Evolutionary conservation across 1,140 invertebrate species (phyloP).

Genomic region (Procambarus clarkii): DNA sequence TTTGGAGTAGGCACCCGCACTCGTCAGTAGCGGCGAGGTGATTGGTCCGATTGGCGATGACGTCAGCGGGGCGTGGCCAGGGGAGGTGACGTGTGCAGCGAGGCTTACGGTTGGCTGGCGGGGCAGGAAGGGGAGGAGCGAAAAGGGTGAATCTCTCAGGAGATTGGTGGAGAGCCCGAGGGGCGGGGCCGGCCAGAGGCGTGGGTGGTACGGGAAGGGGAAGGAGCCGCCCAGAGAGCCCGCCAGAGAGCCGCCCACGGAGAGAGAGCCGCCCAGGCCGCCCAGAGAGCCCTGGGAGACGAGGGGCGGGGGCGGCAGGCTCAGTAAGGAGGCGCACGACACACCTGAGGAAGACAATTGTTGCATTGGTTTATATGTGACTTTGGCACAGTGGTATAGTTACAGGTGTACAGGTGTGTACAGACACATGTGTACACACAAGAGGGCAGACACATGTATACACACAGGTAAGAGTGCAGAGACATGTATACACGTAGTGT

Average conservation of each 20-base stretch:
- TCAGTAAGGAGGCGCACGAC: constrained; percentile 35
- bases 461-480: too few species aligned
- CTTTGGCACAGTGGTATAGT: background rate
- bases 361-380: background rate
- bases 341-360: background rate
- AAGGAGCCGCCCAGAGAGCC: constrained; percentile 56
- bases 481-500: too few species aligned
- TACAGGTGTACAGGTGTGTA: background rate
- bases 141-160: constrained; percentile 53
- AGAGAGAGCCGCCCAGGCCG: constrained; percentile 32
- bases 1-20: constrained; percentile 61
- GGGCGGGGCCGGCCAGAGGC: constrained; percentile 58
- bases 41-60: constrained; percentile 64
- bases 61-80: constrained; percentile 60
- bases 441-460: background rate
- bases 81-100: constrained; percentile 49
- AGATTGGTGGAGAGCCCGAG: constrained; percentile 64
- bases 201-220: constrained; percentile 62
- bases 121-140: constrained; percentile 67
- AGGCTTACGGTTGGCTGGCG: constrained; percentile 60
- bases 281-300: constrained; percentile 52
- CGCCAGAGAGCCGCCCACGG: constrained; percentile 36
- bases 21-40: constrained; percentile 57
- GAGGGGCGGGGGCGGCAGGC: constrained; percentile 55
- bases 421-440: background rate